Base-by-base conservation (phyloP, 2,113 vertebrate species). In the Macroglossus sobrinus region DNA sequence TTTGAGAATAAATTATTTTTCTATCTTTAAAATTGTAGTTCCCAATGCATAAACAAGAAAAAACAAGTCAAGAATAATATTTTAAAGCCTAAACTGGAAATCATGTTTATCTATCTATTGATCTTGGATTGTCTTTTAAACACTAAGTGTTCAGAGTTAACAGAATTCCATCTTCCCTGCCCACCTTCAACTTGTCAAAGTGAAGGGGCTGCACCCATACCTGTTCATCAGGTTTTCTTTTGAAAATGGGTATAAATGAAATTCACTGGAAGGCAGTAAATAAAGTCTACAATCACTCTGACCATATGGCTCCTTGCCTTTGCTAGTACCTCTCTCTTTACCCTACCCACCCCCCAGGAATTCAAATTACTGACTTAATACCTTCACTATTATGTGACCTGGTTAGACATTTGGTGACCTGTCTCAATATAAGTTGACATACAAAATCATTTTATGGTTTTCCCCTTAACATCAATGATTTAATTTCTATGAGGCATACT, bases 81-180 rank as follows among this genome's bases (percentile, higher is more conserved):
- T 91, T 95, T 92, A 93, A 90, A 76, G 43, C 71, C 84, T 74
- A 78, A 84, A 50, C 66, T 93, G 45, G 66, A 96, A 96, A 87
- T 64, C 8, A 9, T 43, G 88, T 80, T 89, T 95, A 94, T 97
- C 96, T 92, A 61, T 30, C 47, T 55, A 43, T 64, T 38, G 55
- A 97, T 96, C 92, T 97, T 63, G 43, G 79, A 95, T 84, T 93
- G 82, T 76, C 87, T 96, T 94, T 95, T 75, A 95, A 93, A 95
- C 55, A 72, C 45, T 40, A 82, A 76, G 50, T n/a, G 18, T 66
- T 84, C 71, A 28, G 61, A 85, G 85, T 89, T 95, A 89, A 78
- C 57, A 88, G 78, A 94, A 97, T 92, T 92, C 75, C 86, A 87
- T 57, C 47, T 33, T 15, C 35, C 84, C 53, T 18, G 18, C 19